A percentile compares a stretch with the other conserved stretches of the same genome.
Conservation (phyloP, 2,797 vertebrate genomes). For the Pempheris klunzingeri region DNA sequence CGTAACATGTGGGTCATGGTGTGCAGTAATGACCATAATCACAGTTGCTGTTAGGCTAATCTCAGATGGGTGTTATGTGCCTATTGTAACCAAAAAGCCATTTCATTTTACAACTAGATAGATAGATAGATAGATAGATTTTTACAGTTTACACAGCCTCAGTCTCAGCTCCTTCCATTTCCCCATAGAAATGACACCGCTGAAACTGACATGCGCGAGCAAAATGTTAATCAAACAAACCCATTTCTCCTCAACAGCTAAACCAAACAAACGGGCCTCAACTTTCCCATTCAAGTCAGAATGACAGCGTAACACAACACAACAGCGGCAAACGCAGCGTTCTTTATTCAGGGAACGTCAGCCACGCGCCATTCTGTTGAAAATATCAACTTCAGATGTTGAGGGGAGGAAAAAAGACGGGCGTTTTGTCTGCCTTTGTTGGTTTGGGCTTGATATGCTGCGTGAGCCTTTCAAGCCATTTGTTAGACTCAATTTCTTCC, state of each 20-base stretch:
- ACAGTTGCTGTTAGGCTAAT: conserved; percentile 60
- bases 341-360: conserved; percentile 80
- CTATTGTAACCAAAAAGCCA: conserved; percentile 34
- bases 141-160: conserved; percentile 41
- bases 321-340: conserved; percentile 55
- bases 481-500: conserved; percentile 87
- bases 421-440: conserved; percentile 85
- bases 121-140: conserved; percentile 12
- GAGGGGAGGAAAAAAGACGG: conserved; percentile 75
- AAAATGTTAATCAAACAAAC: conserved; percentile 84
- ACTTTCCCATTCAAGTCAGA: conserved; percentile 83
- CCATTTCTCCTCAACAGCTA: conserved; percentile 76
- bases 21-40: conserved; percentile 73
- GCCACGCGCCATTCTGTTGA: conserved; percentile 77
- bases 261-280: conserved; percentile 81
- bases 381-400: conserved; percentile 85
- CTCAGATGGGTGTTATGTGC: conserved; percentile 52
- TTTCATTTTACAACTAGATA: conserved; percentile 24
- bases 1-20: conserved; percentile 63
- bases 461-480: conserved; percentile 83
- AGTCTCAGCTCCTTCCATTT: conserved; percentile 63
- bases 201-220: conserved; percentile 69
- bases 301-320: conserved; percentile 83
- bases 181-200: conserved; percentile 50
- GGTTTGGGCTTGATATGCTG: conserved; percentile 83